Percentiles rank a stretch among this genome's conserved stretches.
Evolutionary conservation across 2,113 vertebrate species (phyloP).

Genomic region (Dasyornis broadbenti): DNA sequence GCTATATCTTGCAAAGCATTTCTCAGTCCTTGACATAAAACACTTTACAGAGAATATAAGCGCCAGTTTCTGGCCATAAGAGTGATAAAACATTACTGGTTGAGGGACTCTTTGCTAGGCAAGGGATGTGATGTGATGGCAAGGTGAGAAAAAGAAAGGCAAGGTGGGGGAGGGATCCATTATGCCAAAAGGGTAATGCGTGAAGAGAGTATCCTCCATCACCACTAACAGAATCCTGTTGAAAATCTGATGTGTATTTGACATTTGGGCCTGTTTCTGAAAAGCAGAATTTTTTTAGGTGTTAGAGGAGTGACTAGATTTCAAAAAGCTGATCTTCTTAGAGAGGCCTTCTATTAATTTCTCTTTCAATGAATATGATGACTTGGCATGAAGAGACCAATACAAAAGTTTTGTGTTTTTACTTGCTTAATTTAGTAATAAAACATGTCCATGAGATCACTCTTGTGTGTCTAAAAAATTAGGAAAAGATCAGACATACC

Average conservation of each 20-base stretch:
- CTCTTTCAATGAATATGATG: not conserved
- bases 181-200: not conserved
- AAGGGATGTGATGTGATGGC: rapidly evolving
- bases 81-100: not conserved
- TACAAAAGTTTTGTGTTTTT: not conserved
- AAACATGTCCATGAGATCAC: not conserved
- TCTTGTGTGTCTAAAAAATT: not conserved
- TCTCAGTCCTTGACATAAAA: not conserved
- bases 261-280: not conserved
- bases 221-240: not conserved
- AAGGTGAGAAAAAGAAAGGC: not conserved
- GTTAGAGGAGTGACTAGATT: not conserved
- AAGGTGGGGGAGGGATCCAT: too few species aligned
- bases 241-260: not conserved
- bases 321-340: not conserved
- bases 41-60: not conserved
- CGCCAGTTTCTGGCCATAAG: not conserved
- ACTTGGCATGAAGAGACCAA: not conserved
- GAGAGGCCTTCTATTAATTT: not conserved
- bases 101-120: not conserved
- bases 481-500: not conserved
- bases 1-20: not conserved
- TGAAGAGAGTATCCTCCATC: too few species aligned
- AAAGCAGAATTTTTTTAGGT: not conserved
- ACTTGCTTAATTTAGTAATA: not conserved